Evolutionary conservation across 2,888 invertebrate species (phyloP), one percentile per base, ranked within the genome.

Genomic region (Chymomyza amoena): DNA sequence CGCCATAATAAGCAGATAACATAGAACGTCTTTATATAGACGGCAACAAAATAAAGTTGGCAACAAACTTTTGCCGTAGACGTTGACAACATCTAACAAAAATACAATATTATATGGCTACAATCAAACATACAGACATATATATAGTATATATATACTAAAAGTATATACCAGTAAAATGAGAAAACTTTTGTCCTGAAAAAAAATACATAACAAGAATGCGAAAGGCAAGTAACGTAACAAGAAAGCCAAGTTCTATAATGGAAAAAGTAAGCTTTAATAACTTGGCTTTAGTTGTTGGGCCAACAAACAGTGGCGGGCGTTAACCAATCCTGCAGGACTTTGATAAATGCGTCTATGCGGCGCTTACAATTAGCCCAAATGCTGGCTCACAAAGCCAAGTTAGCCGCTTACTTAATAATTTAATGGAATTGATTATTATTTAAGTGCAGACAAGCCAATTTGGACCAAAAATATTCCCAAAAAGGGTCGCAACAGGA

Each of bases 371-470:
- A 20, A 16, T 56, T 25, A 63, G 56, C 39, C n/a, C n/a, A 39
- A 56, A n/a, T n/a, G n/a, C n/a, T n/a, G 69, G 56, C 85, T 68
- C 77, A 77, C 86, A 88, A 84, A 84, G 81, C 78, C 57, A 45
- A 61, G 25, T 65, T 70, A 77, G 36, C 54, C 60, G 60, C 72
- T 77, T 79, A 73, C 72, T 81, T 73, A 88, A 88, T 84, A 84
- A 86, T 84, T 84, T 81, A 84, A 84, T 84, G 72, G 75, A 81
- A 86, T 87, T 84, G 81, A 88, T 87, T 88, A 87, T 84, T 81
- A 87, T 81, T 84, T 84, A 84, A 86, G 84, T 84, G 79, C 77
- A 75, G 79, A 80, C 72, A 75, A 77, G 72, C 73, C 80, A 82
- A 80, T 81, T 80, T 69, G 61, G 16, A 13, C 13, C 13, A 13